phyloP scores from a whole-genome alignment of 35 echinoderm and acorn worm genomes.

The Hemicentrotus pulcherrimus region DNA sequence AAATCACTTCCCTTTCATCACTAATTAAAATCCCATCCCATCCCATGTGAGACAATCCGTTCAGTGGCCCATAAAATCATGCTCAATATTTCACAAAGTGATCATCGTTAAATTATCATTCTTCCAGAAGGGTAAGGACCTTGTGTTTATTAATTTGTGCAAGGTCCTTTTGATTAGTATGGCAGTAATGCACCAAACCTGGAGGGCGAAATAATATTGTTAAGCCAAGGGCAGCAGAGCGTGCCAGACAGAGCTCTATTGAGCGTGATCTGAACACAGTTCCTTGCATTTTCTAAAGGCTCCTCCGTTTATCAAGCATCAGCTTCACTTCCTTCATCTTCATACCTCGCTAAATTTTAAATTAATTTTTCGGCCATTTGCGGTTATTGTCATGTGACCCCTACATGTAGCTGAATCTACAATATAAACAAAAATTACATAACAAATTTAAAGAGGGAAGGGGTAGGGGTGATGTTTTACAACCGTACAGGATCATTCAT shows the following conservation, averaged over 20 bases:
- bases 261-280: slow-evolving; percentile 1
- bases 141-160: slow-evolving; percentile 10
- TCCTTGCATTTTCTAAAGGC: background rate
- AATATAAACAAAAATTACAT: background rate
- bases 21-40: slow-evolving; percentile 36
- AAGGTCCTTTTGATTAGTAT: slow-evolving; percentile 28
- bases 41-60: slow-evolving; percentile 17
- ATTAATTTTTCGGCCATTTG: too few relatives aligned
- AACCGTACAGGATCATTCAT: too few relatives aligned
- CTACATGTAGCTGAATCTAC: background rate
- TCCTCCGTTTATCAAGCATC: background rate
- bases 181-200: background rate
- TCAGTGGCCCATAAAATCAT: slow-evolving; percentile 13
- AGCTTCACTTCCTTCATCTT: background rate
- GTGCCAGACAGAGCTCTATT: background rate
- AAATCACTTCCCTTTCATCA: slow-evolving; percentile 27
- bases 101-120: slow-evolving; percentile 27
- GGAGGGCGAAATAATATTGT: slow-evolving; percentile 14
- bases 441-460: too few relatives aligned
- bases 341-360: background rate
- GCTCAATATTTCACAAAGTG: slow-evolving; percentile 38
- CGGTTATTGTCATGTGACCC: background rate
- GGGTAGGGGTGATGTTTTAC: too few relatives aligned
- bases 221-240: slow-evolving; percentile 33
- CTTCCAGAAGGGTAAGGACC: slow-evolving; percentile 26